These are phyloP conservation scores for Phoenicopterus ruber DNA, from an alignment of 2,113 vertebrate species.

Conservation along the genomic window DNA sequence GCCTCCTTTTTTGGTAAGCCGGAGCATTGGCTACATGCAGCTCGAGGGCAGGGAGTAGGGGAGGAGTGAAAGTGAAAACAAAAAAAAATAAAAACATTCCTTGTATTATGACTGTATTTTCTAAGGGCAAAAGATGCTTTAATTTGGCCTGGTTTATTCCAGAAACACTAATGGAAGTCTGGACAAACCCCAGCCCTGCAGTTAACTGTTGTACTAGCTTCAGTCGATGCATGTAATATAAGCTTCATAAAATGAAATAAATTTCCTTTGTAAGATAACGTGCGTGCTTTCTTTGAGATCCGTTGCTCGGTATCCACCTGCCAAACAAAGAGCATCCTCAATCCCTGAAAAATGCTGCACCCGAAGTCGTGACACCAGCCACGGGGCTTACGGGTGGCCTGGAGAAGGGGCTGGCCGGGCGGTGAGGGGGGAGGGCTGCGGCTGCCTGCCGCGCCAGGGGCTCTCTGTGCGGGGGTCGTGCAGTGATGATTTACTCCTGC, in stretches of 20 bases:
- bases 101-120: conserved; percentile 11
- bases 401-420: accelerated
- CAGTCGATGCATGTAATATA: conserved; percentile 70
- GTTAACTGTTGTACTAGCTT: conserved; percentile 59
- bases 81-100: not conserved
- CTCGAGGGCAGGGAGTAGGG: not conserved
- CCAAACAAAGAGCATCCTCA: not conserved
- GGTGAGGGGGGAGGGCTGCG: not conserved
- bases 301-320: not conserved
- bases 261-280: conserved; percentile 60
- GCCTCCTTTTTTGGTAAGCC: not conserved
- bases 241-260: conserved; percentile 75
- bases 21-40: not conserved
- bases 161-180: not conserved
- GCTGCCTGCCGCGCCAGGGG: accelerated
- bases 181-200: not conserved
- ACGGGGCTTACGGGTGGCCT: accelerated
- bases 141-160: conserved; percentile 7
- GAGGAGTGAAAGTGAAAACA: not conserved
- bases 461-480: accelerated
- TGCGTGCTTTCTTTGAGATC: not conserved
- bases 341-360: not conserved
- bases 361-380: not conserved
- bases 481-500: too few relatives aligned
- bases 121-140: not conserved